Evolutionary conservation across 2,797 vertebrate species (phyloP), one percentile per base, ranked within the genome.

Genomic region (Tiaroga cobitis): DNA sequence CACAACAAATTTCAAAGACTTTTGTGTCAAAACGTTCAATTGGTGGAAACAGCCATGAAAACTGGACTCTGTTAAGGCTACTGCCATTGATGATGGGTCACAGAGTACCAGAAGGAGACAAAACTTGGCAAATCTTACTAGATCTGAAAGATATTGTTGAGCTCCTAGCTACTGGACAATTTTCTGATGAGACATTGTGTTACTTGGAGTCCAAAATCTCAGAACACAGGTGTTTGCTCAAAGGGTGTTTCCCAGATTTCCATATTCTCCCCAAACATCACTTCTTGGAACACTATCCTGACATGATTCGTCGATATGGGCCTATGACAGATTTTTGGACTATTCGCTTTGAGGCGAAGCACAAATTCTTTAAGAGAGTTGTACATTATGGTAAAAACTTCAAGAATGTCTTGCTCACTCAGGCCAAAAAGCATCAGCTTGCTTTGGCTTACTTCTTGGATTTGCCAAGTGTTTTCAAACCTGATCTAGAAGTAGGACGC

Each of bases 201-300:
- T 68, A 68, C 32, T 34, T 37, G 65, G 65, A 75, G 26, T 75
- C n/a, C 21, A 75, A 49, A 46, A 75, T 49, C 15, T 75, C 73
- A 32, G 73, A 75, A 9, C 73, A 81, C 24, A 37, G 65, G 65
- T 68, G 65, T 16, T 37, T 68, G 32, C 8, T 68, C 8, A 68
- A 37, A 68, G 65, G 37, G 65, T 37, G 18, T 37, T 68, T 68
- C 32, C 46, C 46, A 34, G 26, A 76, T 76, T 32, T 76, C 29
- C 49, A 54, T 4, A 32, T 54, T 29, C 73, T 76, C 0, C 26
- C 65, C 32, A 68, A 68, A 8, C 65, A 37, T 37, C 65, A 37
- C 18, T 68, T 68, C 3, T 68, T 68, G 1, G 16, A 68, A 37
- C 29, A 68, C 18, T 68, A 68, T 19, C 1, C 29, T 37, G 65